Evolutionary conservation across 1,140 invertebrate genomes (phyloP), one percentile per base, ranked within the genome.

Genomic region (Scaptomyza montana): DNA sequence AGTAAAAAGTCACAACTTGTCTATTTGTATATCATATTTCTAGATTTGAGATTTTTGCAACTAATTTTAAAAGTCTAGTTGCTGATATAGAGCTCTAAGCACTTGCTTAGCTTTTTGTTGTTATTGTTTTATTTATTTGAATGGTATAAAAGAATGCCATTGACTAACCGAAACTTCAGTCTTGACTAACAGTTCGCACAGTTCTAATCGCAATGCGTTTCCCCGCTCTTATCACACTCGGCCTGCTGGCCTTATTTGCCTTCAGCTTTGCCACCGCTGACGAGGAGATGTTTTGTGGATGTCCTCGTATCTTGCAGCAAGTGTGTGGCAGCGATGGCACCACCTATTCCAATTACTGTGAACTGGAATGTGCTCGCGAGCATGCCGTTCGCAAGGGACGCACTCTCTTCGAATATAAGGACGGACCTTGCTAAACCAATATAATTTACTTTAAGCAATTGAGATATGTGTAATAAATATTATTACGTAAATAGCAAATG

Each of bases 271-370:
- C 5, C 30, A 5, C 64, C 10, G 57, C 46, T 1, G 60, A 33
- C 2, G 43, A 57, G 3, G 25, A 59, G 9, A 12, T 43, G 0
- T 16, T 53, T 3, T 91, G 90, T 36, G 51, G 67, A 7, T 91
- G 90, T 51, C 54, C 80, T 2, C 66, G 80, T 7, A 75, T 74
- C 55, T 74, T 74, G 13, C 51, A 70, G 1, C 76, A 63, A 2
- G 78, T 91, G 13, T 91, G 90, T 33, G 90, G 82, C 33, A 74
- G 74, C 9, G 80, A 91, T 50, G 47, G 21, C 21, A 7, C 8
- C 0, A 90, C 73, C 19, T 91, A 91, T 41, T n/a, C 51, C 33
- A 91, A 86, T 62, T n/a, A 25, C 16, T 91, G 90, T 51, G 65
- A 75, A 13, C 55, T 91, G 30, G 6, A 49, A 0, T 91, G 90